These are phyloP conservation scores for Pluvialis apricaria DNA, from an alignment of 2,113 vertebrate species.

Conservation along the genomic window DNA sequence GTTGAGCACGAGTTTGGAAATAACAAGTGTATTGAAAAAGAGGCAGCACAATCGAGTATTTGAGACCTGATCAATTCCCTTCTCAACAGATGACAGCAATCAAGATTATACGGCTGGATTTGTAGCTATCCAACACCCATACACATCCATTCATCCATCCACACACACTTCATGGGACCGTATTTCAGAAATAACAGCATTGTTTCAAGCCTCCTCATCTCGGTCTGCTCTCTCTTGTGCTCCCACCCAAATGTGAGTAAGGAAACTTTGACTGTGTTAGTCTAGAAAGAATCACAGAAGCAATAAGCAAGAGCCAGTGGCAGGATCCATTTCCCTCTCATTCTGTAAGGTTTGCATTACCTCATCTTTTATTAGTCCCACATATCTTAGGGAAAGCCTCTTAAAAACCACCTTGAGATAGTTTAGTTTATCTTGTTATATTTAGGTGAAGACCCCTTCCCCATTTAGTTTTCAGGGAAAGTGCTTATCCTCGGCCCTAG, in stretches of 20 bases:
- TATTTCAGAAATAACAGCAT: neutral
- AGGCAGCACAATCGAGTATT: neutral
- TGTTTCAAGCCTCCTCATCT: neutral
- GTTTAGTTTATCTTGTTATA: neutral
- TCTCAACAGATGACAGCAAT: neutral
- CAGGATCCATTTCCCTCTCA: constrained; percentile 46
- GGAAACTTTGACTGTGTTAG: constrained; percentile 60
- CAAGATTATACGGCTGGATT: neutral
- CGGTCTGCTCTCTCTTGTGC: neutral
- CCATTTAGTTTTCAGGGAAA: neutral
- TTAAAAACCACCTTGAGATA: neutral
- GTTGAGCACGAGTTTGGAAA: neutral
- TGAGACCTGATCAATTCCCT: neutral
- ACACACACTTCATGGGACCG: neutral
- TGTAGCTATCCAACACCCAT: neutral
- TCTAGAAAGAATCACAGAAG: constrained; percentile 42
- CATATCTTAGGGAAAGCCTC: constrained; percentile 16
- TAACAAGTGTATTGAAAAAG: neutral
- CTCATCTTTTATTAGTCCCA: neutral
- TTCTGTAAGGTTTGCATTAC: neutral
- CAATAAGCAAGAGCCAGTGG: constrained; percentile 52
- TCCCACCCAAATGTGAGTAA: constrained; percentile 29
- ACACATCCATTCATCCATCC: neutral
- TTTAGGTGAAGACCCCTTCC: neutral
- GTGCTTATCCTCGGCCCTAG: neutral